phyloP scores from a whole-genome alignment of 30 jellyfish, hydroid and myxozoan genomes.

The Hydractinia symbiolongicarpus region DNA sequence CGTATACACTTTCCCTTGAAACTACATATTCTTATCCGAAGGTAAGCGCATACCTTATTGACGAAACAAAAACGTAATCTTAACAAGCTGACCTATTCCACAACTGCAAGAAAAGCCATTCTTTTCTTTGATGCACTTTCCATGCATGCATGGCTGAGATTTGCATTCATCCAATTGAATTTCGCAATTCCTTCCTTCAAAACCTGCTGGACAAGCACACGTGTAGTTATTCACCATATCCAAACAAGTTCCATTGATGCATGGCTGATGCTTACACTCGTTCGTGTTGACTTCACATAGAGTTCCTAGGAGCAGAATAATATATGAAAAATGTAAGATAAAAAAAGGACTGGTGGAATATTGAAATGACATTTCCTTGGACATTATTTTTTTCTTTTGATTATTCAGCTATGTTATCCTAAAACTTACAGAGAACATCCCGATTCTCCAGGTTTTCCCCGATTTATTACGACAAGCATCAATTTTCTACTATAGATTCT shows the following conservation, averaged over 20 bases:
- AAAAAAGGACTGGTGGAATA: no score
- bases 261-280: slow-evolving; percentile 64
- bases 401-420: no score
- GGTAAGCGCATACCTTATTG: neutral
- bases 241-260: slow-evolving; percentile 71
- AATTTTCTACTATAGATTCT: no score
- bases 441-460: no score
- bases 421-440: no score
- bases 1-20: no score
- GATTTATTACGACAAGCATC: no score
- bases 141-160: slow-evolving; percentile 44
- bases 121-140: slow-evolving; percentile 19
- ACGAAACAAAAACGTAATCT: neutral
- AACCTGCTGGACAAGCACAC: slow-evolving; percentile 72
- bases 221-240: slow-evolving; percentile 48
- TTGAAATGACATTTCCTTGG: no score
- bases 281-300: slow-evolving; percentile 58
- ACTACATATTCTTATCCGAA: no score
- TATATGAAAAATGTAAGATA: no score
- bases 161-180: slow-evolving; percentile 37
- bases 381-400: no score
- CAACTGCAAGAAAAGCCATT: slow-evolving; percentile 66
- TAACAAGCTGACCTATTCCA: slow-evolving; percentile 52
- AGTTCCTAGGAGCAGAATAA: neutral
- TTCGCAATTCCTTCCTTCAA: slow-evolving; percentile 52